These are phyloP conservation scores for Drosophila burlai DNA, from an alignment of 1,140 invertebrate genomes.

Conservation along the genomic window DNA sequence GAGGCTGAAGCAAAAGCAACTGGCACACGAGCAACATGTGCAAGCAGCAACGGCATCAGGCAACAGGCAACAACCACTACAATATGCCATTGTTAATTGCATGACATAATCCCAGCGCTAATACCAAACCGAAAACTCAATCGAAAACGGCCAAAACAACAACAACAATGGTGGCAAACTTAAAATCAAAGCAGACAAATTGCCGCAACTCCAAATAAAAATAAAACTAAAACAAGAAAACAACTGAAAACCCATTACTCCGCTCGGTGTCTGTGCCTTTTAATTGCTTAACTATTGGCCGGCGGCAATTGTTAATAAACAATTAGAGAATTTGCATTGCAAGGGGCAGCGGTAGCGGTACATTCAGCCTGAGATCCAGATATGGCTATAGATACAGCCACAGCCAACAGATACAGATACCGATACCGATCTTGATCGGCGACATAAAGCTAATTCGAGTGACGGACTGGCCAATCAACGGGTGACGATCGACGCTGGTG, in stretches of 20 bases:
- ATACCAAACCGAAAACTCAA: constrained; percentile 80
- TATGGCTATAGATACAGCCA: constrained; percentile 18
- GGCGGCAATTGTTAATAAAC: constrained; percentile 80
- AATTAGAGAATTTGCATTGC: constrained; percentile 77
- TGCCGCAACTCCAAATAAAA: constrained; percentile 40
- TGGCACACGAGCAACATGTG: constrained; percentile 50
- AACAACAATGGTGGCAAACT: constrained; percentile 47
- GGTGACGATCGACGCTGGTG: constrained; percentile 61
- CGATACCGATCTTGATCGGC: constrained; percentile 52
- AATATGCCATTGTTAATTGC: constrained; percentile 81
- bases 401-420: constrained; percentile 25
- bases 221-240: constrained; percentile 25
- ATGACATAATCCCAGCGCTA: constrained; percentile 78
- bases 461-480: constrained; percentile 53
- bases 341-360: constrained; percentile 11
- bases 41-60: constrained; percentile 28
- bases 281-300: constrained; percentile 81
- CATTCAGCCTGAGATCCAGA: constrained; percentile 36
- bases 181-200: constrained; percentile 66
- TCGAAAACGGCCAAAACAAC: constrained; percentile 49
- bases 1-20: constrained; percentile 51
- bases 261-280: constrained; percentile 61
- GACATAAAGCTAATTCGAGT: constrained; percentile 72
- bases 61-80: constrained; percentile 42
- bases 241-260: constrained; percentile 31